Conservation (phyloP, 1,140 invertebrate genomes). For the Amphibalanus amphitrite region DNA sequence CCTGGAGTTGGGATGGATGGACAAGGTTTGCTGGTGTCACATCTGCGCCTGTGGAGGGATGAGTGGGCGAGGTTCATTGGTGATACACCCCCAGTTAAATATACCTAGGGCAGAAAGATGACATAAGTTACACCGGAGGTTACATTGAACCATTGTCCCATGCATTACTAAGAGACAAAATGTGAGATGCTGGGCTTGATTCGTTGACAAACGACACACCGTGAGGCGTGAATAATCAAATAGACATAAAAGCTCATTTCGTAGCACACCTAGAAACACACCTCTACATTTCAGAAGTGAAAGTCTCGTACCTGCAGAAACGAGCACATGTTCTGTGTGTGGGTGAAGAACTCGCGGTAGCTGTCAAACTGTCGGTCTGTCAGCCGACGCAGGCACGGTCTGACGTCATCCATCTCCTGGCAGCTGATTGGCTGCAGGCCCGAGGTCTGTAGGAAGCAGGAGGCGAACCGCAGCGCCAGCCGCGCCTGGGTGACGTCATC, state of each 20-base stretch:
- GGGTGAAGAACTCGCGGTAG: slow-evolving; percentile 47
- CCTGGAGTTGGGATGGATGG: too few species aligned
- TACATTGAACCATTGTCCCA: not conserved
- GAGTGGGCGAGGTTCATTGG: too few species aligned
- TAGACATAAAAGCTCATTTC: not conserved
- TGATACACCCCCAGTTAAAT: too few species aligned
- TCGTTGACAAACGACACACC: not conserved
- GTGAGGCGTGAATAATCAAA: not conserved
- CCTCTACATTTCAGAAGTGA: not conserved
- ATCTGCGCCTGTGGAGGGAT: too few species aligned
- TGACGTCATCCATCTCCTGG: slow-evolving; percentile 24
- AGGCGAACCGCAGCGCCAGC: slow-evolving; percentile 39
- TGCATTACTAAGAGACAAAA: not conserved
- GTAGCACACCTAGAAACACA: not conserved
- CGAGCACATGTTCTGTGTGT: slow-evolving; percentile 47
- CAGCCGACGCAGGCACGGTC: slow-evolving; percentile 37
- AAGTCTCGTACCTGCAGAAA: slow-evolving; percentile 30
- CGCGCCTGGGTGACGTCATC: slow-evolving; percentile 39
- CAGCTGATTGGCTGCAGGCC: slow-evolving; percentile 35
- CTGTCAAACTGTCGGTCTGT: slow-evolving; percentile 37
- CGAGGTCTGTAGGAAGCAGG: slow-evolving; percentile 45
- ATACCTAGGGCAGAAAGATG: too few species aligned
- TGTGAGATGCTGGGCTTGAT: not conserved
- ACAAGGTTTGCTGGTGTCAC: too few species aligned
- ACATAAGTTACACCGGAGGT: not conserved